A percentile compares a stretch with the other conserved stretches of the same genome.
These are phyloP conservation scores for Plotosus lineatus DNA, from an alignment of 2,113 vertebrate genomes.

Conservation along the genomic window DNA sequence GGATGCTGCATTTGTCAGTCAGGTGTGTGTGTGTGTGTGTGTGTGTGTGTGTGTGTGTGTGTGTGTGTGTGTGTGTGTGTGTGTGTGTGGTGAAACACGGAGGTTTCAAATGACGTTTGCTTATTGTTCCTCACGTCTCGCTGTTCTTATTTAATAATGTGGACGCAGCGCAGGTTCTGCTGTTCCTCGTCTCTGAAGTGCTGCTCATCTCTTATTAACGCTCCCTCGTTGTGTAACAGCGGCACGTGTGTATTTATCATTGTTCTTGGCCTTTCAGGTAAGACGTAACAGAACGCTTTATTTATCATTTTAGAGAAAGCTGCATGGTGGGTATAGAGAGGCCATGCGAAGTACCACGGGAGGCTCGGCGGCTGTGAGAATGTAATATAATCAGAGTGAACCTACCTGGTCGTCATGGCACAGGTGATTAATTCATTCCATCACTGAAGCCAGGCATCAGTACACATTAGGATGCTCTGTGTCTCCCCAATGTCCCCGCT, in stretches of 20 bases:
- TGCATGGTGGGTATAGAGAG: too few species aligned
- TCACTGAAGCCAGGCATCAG: not conserved
- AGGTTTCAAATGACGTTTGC: slow-evolving; percentile 2
- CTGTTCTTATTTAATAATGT: slow-evolving; percentile 19
- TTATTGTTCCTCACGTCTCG: slow-evolving; percentile 25
- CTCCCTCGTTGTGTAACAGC: not conserved
- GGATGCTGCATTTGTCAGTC: slow-evolving; percentile 49
- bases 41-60: not conserved
- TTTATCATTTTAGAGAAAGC: too few species aligned
- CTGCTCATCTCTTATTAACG: slow-evolving; percentile 12
- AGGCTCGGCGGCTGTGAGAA: not conserved
- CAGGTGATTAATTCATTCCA: not conserved
- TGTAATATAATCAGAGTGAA: not conserved
- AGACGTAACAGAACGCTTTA: not conserved
- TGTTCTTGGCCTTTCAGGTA: not conserved
- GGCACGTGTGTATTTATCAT: not conserved
- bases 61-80: slow-evolving; percentile 4
- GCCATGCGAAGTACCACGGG: too few species aligned
- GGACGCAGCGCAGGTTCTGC: not conserved
- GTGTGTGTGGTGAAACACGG: not conserved
- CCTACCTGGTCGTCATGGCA: not conserved
- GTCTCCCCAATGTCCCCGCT: not conserved
- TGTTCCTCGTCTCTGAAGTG: not conserved
- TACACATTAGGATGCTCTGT: not conserved
- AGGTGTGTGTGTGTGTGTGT: not conserved